phyloP scores from a whole-genome alignment of 2,797 vertebrate genomes.

The Leucoraja ocellata region DNA sequence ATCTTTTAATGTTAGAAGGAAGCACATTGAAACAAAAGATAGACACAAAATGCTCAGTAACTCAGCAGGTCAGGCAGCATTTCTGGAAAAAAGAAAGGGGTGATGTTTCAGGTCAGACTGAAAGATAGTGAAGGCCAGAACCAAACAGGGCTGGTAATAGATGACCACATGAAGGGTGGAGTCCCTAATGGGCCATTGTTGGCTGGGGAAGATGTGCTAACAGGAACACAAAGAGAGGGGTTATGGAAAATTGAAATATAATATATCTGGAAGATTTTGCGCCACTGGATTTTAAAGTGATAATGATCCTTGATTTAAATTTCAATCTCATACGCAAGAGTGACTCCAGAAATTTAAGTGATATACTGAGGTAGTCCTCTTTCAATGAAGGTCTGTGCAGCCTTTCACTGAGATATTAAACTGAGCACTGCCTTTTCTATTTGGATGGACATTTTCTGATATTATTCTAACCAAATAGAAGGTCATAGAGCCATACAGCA shows the following conservation, averaged over 20 bases:
- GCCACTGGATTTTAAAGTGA: background rate
- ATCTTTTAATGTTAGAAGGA: background rate
- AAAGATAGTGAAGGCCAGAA: too few species aligned
- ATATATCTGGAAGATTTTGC: background rate
- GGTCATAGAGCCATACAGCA: background rate
- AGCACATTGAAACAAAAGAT: background rate
- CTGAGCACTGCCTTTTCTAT: background rate
- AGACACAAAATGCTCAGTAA: too few species aligned
- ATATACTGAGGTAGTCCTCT: background rate
- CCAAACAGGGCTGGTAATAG: too few species aligned
- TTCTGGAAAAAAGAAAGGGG: too few species aligned
- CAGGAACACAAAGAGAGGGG: too few species aligned
- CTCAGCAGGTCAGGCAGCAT: too few species aligned
- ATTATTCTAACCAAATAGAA: background rate
- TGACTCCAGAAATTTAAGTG: background rate
- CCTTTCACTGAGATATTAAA: background rate
- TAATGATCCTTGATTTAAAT: background rate
- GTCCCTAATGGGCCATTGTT: too few species aligned
- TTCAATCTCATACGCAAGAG: background rate
- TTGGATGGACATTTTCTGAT: background rate
- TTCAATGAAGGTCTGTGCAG: background rate
- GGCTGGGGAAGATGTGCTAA: too few species aligned
- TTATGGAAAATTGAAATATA: background rate
- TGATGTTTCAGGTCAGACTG: too few species aligned
- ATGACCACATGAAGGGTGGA: too few species aligned